These are phyloP conservation scores for Spisula solida DNA, from an alignment of 2,888 invertebrate genomes.

Conservation along the genomic window DNA sequence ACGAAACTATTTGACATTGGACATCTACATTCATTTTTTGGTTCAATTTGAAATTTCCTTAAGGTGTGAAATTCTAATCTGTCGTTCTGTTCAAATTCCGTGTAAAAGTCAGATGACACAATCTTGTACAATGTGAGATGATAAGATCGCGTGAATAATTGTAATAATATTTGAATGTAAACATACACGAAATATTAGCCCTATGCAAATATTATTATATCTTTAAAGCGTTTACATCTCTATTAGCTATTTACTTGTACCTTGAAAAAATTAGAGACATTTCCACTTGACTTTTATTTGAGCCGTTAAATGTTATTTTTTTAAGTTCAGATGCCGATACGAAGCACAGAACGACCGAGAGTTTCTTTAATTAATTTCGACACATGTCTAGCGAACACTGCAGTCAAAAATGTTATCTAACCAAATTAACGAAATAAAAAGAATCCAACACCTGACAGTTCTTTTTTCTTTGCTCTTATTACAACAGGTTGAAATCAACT, in stretches of 20 bases:
- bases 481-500: background rate
- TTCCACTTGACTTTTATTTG: background rate
- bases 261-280: background rate
- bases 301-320: background rate
- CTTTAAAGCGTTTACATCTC: background rate
- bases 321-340: background rate
- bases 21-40: conserved; percentile 38
- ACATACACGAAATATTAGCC: conserved; percentile 40
- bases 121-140: conserved; percentile 46
- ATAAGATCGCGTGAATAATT: conserved; percentile 41
- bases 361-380: background rate
- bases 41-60: conserved; percentile 28
- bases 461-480: background rate
- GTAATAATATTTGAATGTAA: conserved; percentile 22
- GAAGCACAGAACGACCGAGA: no score
- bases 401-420: background rate
- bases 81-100: conserved; percentile 48
- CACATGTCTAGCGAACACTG: background rate
- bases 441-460: background rate
- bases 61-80: conserved; percentile 60
- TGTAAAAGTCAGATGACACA: conserved; percentile 54
- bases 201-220: conserved; percentile 29
- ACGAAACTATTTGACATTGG: conserved; percentile 51
- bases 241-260: background rate
- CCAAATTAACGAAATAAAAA: background rate